Conservation (phyloP, 2,797 vertebrate species). For the Hipposideros larvatus region DNA sequence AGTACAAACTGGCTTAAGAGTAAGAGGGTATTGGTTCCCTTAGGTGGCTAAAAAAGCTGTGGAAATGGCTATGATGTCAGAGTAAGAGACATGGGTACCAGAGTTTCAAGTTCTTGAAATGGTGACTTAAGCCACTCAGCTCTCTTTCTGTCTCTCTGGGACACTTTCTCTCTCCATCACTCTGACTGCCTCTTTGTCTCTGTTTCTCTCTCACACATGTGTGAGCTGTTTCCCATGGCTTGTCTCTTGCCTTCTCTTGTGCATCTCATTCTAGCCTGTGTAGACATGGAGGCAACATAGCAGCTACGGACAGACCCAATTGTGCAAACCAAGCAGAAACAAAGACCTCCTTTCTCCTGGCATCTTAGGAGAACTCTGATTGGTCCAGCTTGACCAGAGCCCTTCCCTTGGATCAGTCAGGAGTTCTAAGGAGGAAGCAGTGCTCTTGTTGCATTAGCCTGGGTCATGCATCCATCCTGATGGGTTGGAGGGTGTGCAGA, state of each 20-base stretch:
- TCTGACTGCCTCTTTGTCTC: too few relatives aligned
- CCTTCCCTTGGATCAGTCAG: background rate
- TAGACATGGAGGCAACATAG: background rate
- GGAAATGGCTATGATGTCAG: background rate
- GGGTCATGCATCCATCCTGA: too few relatives aligned
- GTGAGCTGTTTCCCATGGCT: too few relatives aligned
- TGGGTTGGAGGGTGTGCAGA: background rate
- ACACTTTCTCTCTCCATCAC: too few relatives aligned
- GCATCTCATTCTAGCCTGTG: too few relatives aligned
- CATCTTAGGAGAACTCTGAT: background rate
- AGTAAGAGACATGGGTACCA: too few relatives aligned
- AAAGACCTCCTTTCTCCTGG: background rate
- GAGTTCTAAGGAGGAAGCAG: background rate
- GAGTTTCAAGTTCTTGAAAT: background rate
- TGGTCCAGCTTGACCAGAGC: background rate
- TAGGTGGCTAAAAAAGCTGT: background rate
- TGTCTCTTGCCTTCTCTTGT: too few relatives aligned
- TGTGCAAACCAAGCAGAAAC: background rate
- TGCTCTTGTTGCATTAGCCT: background rate
- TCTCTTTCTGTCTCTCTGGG: too few relatives aligned
- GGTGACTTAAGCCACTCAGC: background rate
- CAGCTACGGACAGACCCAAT: background rate
- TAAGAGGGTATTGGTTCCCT: background rate
- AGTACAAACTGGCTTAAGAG: background rate
- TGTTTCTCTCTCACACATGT: too few relatives aligned